phyloP scores from a whole-genome alignment of 2,113 vertebrate species.

The Taurulus bubalis region DNA sequence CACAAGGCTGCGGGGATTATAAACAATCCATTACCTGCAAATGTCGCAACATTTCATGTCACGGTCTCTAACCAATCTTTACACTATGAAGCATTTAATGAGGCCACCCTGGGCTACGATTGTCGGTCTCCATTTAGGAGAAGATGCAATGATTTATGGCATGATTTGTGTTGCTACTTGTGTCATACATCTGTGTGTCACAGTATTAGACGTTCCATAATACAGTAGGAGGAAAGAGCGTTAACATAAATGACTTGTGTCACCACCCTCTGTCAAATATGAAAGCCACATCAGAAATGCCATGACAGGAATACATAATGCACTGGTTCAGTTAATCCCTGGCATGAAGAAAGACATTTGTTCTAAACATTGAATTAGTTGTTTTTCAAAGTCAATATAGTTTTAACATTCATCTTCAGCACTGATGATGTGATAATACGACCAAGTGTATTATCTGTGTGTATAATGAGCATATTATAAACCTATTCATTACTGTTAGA shows the following conservation, averaged over 20 bases:
- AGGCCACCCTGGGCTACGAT: not conserved
- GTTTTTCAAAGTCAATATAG: slow-evolving; percentile 8
- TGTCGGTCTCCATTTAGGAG: not conserved
- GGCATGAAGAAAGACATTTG: not conserved
- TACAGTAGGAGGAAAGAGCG: not conserved
- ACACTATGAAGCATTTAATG: slow-evolving; percentile 31
- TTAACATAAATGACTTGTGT: not conserved
- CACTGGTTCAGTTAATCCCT: slow-evolving; percentile 18
- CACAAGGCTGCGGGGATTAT: slow-evolving; percentile 6
- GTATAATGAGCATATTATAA: not conserved
- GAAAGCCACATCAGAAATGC: slow-evolving; percentile 11
- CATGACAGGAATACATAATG: slow-evolving; percentile 8
- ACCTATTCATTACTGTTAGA: slow-evolving; percentile 1
- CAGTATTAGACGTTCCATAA: not conserved
- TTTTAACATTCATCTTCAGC: slow-evolving; percentile 10
- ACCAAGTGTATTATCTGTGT: not conserved
- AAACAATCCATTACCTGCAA: slow-evolving; percentile 51
- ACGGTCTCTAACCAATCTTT: slow-evolving; percentile 46
- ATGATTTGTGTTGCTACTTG: not conserved
- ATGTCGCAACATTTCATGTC: slow-evolving; percentile 44
- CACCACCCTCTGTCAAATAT: not conserved
- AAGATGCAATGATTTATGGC: not conserved
- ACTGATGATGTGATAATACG: slow-evolving; percentile 10
- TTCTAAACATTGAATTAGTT: slow-evolving; percentile 6
- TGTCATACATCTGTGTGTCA: slow-evolving; percentile 5